Base-by-base conservation (phyloP, 2,888 invertebrate genomes). In the Luffia ferchaultella region DNA sequence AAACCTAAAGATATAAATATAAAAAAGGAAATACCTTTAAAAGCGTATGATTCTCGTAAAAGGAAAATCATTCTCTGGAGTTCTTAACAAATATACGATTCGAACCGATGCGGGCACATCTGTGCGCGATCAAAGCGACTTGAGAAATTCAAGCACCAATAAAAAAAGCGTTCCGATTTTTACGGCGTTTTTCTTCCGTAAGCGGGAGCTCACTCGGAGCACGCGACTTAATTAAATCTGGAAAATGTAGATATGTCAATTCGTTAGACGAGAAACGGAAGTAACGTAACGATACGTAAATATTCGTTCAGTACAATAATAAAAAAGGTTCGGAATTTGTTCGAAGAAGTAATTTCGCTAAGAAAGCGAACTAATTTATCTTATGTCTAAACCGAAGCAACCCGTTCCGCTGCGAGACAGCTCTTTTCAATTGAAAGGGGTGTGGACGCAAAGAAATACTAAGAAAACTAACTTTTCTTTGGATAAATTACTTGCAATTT, bases 101-200 rank as follows among this genome's bases (percentile, higher is more conserved):
- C 46, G 30, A 45, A 49, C 30, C 12, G 30, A 51, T 48, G 46
- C 19, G 9, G 41, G 42, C 52, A 50, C 49, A 68, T 65, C 61
- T 65, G 65, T 60, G 60, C 55, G 50, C 45, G 48, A 53, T 55
- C 30, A 51, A 52, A 57, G 46, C 55, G 55, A 58, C 60, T 62
- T 57, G 59, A 58, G 56, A 54, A 58, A 56, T 57, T 60, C 57
- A 54, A 52, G 46, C 56, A 50, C 58, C 59, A 58, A 64, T 67
- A 66, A 64, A 63, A n/a, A 60, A 62, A 63, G 63, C 62, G 64
- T 63, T 65, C 62, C 53, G 52, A 58, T 57, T 49, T 57, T 50
- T 56, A 58, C 60, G 53, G 57, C 54, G 51, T 57, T 57, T 59
- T 60, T 57, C 57, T 50, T 30, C 30, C 30, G 30, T 7, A 30